Evolutionary conservation across 2,797 vertebrate species (phyloP).

Genomic region (Syndactyla subalaris): DNA sequence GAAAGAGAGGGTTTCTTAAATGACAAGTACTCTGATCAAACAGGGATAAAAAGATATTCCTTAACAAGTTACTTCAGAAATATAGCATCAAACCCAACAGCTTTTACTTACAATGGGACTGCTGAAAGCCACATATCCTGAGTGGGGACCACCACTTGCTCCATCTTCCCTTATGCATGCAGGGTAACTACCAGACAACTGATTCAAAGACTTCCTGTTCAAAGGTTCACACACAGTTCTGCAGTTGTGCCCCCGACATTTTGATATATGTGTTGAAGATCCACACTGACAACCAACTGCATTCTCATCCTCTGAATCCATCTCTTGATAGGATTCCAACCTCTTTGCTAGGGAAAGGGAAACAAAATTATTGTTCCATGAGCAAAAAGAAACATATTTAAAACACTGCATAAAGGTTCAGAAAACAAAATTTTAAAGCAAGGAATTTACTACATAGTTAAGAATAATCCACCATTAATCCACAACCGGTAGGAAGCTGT

Average conservation of each 20-base stretch:
- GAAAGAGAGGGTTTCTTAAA: not conserved
- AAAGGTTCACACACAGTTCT: conserved; percentile 72
- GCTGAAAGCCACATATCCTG: conserved; percentile 84
- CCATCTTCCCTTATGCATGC: conserved; percentile 52
- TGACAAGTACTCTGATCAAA: not conserved
- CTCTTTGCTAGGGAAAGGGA: conserved; percentile 80
- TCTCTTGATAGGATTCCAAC: conserved; percentile 84
- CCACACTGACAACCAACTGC: not conserved
- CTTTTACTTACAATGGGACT: conserved; percentile 86
- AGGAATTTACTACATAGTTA: not conserved
- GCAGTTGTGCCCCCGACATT: conserved; percentile 70
- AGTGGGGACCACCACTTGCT: conserved; percentile 18
- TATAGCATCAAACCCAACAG: not conserved
- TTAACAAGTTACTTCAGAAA: not conserved
- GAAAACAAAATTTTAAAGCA: not conserved
- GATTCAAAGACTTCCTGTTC: conserved; percentile 77
- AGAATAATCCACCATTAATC: not conserved
- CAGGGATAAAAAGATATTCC: not conserved
- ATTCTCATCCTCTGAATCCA: conserved; percentile 64
- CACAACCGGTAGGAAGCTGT: not conserved
- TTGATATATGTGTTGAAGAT: conserved; percentile 64
- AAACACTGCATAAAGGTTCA: not conserved
- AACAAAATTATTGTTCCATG: conserved; percentile 5
- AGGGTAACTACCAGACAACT: conserved; percentile 52
- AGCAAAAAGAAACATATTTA: not conserved